phyloP scores from a whole-genome alignment of 2,113 vertebrate species.

The Colossoma macropomum region DNA sequence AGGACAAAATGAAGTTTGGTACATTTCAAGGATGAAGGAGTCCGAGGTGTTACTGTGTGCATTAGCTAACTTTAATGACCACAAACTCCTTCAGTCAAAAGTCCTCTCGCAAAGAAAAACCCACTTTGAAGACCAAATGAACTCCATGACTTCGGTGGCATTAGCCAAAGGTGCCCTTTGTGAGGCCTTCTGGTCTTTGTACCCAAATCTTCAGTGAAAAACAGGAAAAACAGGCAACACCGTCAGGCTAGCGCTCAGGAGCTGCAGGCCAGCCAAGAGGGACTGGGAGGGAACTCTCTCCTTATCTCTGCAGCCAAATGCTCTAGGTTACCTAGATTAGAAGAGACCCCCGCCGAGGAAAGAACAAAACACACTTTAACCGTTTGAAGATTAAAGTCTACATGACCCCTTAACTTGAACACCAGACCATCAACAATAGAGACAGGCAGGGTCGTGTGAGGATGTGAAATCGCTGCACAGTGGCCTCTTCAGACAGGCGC shows the following conservation, averaged over 20 bases:
- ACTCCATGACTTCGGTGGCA: neutral
- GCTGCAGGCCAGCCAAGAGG: too few species aligned
- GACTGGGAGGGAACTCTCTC: neutral
- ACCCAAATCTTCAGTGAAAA: neutral
- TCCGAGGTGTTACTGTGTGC: neutral
- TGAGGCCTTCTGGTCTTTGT: neutral
- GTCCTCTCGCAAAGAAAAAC: neutral
- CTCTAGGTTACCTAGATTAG: conserved; percentile 13
- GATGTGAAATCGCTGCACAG: neutral
- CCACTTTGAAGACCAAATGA: neutral
- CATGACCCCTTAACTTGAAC: neutral
- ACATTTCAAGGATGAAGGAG: neutral
- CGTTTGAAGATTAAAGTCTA: neutral
- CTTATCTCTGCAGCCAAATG: conserved; percentile 38
- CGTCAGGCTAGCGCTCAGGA: neutral
- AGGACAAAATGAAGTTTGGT: neutral
- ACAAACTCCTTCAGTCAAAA: too few species aligned
- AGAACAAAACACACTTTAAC: neutral
- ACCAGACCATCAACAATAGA: neutral
- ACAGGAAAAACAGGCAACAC: neutral
- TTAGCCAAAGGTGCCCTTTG: neutral
- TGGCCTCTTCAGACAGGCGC: neutral
- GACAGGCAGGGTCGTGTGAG: neutral
- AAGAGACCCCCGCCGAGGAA: neutral
- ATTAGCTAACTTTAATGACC: too few species aligned